phyloP scores from a whole-genome alignment of 2,797 vertebrate genomes.

The Carapus acus region DNA sequence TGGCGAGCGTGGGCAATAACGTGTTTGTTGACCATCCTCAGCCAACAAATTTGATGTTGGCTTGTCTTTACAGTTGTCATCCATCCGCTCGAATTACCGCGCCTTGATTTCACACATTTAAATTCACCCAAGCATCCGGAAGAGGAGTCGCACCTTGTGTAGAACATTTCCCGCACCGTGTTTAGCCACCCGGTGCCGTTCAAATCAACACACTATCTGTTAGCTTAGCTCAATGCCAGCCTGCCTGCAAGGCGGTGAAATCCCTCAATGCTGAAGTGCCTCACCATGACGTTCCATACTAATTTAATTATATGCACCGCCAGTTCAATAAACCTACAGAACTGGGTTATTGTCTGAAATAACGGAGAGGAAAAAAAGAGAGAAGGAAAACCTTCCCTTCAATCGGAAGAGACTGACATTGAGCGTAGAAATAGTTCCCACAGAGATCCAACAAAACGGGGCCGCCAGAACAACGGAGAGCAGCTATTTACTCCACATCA shows the following conservation, averaged over 20 bases:
- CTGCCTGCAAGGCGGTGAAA: conserved; percentile 51
- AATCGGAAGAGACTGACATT: conserved; percentile 59
- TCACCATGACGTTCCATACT: conserved; percentile 60
- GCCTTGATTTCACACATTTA: no score
- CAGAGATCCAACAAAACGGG: conserved; percentile 44
- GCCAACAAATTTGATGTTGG: no score
- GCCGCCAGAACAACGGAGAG: conserved; percentile 37
- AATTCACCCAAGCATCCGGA: no score
- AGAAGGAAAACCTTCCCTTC: conserved; percentile 50
- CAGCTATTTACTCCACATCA: conserved; percentile 37
- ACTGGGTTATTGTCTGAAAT: conserved; percentile 65
- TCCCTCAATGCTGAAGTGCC: conserved; percentile 59
- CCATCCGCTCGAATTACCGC: no score
- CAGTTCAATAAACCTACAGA: conserved; percentile 64
- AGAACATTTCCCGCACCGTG: conserved; percentile 4
- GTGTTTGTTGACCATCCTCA: no score
- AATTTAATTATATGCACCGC: conserved; percentile 70
- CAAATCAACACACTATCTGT: conserved; percentile 53
- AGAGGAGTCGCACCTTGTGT: conserved; percentile 2
- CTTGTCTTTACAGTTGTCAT: no score
- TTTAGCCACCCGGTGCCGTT: conserved; percentile 41
- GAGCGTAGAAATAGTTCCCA: conserved; percentile 48
- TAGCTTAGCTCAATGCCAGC: conserved; percentile 40
- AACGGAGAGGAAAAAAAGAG: conserved; percentile 42
- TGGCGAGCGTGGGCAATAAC: no score